Base-by-base conservation (phyloP, 2,797 vertebrate species). In the Mionectes olivaceus region DNA sequence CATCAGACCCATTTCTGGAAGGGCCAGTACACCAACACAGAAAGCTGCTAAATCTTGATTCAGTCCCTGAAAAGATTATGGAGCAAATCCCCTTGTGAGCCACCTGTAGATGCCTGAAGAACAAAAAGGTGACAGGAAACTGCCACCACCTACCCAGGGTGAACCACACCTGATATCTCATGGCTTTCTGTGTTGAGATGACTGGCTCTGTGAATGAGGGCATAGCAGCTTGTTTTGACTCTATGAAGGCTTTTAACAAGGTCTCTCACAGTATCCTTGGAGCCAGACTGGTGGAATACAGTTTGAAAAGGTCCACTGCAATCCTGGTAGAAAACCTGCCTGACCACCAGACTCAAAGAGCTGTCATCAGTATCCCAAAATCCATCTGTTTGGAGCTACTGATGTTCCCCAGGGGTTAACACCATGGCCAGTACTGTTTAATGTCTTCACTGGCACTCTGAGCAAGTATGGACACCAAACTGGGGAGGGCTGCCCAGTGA, bases 191-290 rank as follows among this genome's bases (percentile, higher is more conserved):
- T 19, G 19, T 5, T 44, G 41, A 91, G 76, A 37, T 37, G 10
- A 78, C 0, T 17, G 7, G 11, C 17, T 39, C 61, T 64, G 27
- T 8, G 27, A 47, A 79, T 0, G 1, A 81, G 11, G 7, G 15
- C 27, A 89, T n/a, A 74, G 19, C 41, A 71, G 18, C 49, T 78
- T 63, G 12, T 57, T 93, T 37, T 46, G 53, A 78, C 39, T 19
- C 46, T 7, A 41, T 0, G 2, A 60, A 67, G 19, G 30, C 24
- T 52, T 61, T 86, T 22, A 83, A 14, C 44, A 46, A 64, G 9
- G 7, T 83, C 15, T 88, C 46, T 50, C 69, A 75, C 13, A 12
- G 32, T 2, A 56, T 7, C 11, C 43, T 80, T 7, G 30, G 15
- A 71, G 27, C 10, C 61, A 83, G 56, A 78, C 6, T 44, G 24